Conservation (phyloP, 2,113 vertebrate genomes). For the Takifugu flavidus region DNA sequence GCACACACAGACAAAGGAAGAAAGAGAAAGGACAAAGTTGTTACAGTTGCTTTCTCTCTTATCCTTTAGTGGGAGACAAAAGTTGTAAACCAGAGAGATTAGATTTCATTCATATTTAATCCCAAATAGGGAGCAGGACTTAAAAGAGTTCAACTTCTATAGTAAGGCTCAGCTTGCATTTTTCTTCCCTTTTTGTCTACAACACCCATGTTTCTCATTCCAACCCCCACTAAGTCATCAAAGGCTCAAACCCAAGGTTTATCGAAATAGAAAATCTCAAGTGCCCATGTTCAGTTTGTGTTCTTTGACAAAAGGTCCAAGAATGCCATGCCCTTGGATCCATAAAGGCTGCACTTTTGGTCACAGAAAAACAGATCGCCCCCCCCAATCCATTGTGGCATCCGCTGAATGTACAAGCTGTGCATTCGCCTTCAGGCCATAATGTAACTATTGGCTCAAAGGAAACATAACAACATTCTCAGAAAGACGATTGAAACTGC, state of each 20-base stretch:
- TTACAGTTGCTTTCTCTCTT: conserved; percentile 66
- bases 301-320: conserved; percentile 39
- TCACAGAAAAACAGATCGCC: conserved; percentile 64
- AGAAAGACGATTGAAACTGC: conserved; percentile 36
- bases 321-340: conserved; percentile 71
- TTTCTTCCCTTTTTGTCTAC: conserved; percentile 19
- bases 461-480: conserved; percentile 55
- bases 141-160: conserved; percentile 34
- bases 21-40: conserved; percentile 57
- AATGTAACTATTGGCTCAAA: conserved; percentile 52
- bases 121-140: conserved; percentile 8
- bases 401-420: conserved; percentile 65
- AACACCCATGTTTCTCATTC: conserved; percentile 17
- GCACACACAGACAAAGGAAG: conserved; percentile 64
- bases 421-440: conserved; percentile 59
- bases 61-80: conserved; percentile 11
- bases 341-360: conserved; percentile 68
- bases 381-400: conserved; percentile 62
- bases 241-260: conserved; percentile 62
- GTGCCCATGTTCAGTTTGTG: conserved; percentile 41
- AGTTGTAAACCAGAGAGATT: conserved; percentile 13
- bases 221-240: conserved; percentile 31
- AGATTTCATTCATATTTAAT: not conserved
- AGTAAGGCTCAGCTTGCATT: conserved; percentile 28
- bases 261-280: conserved; percentile 47